Conservation (phyloP, 2,797 vertebrate genomes). For the Luscinia luscinia region DNA sequence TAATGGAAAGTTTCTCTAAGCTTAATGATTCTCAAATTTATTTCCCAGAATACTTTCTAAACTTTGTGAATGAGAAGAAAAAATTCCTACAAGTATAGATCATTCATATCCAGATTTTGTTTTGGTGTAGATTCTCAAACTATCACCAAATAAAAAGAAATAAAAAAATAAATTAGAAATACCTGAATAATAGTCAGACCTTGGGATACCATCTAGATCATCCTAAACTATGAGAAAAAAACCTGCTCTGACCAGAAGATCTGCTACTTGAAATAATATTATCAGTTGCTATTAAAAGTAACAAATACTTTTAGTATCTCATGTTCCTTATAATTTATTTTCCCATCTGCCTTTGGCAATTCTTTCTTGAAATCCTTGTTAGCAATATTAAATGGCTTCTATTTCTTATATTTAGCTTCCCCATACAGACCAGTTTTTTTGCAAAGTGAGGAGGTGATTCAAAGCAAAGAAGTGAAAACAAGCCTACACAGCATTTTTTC, state of each 20-base stretch:
- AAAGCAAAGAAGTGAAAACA: slow-evolving; percentile 24
- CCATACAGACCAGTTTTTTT: fast-evolving
- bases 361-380: slow-evolving; percentile 3
- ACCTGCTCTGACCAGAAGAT: background rate
- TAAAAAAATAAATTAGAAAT: background rate
- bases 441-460: background rate
- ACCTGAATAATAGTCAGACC: background rate
- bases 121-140: background rate
- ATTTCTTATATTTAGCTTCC: slow-evolving; percentile 23
- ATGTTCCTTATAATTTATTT: background rate
- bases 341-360: background rate
- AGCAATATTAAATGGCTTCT: slow-evolving; percentile 29
- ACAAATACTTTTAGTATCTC: background rate
- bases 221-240: background rate
- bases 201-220: background rate
- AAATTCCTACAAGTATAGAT: background rate
- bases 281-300: background rate
- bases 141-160: background rate
- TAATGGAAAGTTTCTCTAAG: background rate
- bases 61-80: background rate
- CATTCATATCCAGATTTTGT: background rate
- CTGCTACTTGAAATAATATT: background rate
- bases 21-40: background rate
- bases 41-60: background rate
- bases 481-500: background rate